Base-by-base conservation (phyloP, 2,888 invertebrate genomes). In the Dynastes hyllus region DNA sequence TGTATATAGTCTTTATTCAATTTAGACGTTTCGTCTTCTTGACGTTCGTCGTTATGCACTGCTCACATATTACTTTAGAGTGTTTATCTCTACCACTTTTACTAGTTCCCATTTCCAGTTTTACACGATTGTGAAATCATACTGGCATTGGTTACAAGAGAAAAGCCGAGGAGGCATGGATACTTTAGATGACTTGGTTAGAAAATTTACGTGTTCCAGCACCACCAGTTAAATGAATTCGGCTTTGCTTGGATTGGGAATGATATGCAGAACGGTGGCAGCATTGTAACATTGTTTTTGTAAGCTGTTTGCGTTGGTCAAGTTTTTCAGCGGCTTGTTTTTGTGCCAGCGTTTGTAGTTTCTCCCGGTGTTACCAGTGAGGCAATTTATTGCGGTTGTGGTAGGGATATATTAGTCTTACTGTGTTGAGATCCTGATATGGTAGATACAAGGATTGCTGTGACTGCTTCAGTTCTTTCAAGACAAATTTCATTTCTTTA, bases 71-170 rank as follows among this genome's bases (percentile, higher is more conserved):
- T 65, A 99, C 96, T 87, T 96, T 94, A 84, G 94, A 92, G 86
- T 93, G 93, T 86, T 92, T 92, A 83, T 93, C 76, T 79, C 76
- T 79, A 32, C 65, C 55, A 22, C 63, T 51, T 40, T 78, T 78
- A 53, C 53, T 91, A 75, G 90, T 90, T 86, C 91, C 93, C 83
- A 97, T 96, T 98, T 98, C 95, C 98, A 97, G 90, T 99, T 99
- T 99, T 99, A 99, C 80, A 98, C 97, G 0, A 98, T 98, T 37
- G 99, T 99, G 90, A 98, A 99, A 90, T 99, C 99, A 83, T 98
- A 97, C 85, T 95, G 95, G 91, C 99, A 99, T 90, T 99, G 99
- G 83, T 96, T 96, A 91, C 99, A 99, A 83, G 95, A 94, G 87
- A 98, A 98, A 58, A 98, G 98, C 87, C 95, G 86, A 0, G 93